These are phyloP conservation scores for Helarctos malayanus DNA, from an alignment of 2,797 vertebrate species.

Conservation along the genomic window DNA sequence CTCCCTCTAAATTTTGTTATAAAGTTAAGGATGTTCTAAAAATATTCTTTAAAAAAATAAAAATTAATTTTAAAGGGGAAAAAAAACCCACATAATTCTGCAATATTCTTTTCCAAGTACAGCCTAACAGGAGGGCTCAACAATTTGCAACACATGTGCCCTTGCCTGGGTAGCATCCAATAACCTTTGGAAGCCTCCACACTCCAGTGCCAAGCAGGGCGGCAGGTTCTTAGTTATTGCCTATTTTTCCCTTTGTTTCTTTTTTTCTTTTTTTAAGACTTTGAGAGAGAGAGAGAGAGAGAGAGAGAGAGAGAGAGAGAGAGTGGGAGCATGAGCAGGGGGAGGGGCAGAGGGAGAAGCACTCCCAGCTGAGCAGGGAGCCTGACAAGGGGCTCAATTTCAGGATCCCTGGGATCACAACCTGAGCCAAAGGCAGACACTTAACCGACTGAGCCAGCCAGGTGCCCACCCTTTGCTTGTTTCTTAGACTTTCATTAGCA, in stretches of 20 bases:
- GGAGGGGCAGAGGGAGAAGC: neutral
- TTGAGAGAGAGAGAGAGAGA: neutral
- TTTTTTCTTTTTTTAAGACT: neutral
- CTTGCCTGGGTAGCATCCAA: neutral
- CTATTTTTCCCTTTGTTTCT: neutral
- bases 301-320: neutral
- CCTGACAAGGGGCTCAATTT: neutral
- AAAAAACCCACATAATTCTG: neutral
- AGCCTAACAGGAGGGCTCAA: neutral
- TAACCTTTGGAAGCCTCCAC: neutral
- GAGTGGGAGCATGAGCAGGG: neutral
- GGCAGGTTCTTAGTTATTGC: neutral
- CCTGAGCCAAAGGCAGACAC: neutral
- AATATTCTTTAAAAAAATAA: neutral
- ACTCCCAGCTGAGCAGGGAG: neutral
- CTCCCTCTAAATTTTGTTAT: neutral
- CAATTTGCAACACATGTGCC: neutral
- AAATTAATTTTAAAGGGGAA: neutral
- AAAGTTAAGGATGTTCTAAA: neutral
- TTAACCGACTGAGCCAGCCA: neutral
- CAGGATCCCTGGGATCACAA: neutral
- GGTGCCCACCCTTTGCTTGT: neutral
- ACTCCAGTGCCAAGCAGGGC: neutral
- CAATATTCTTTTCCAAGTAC: neutral
- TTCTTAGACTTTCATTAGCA: slow-evolving; percentile 9